Conservation (phyloP, 2,113 vertebrate genomes). For the Tyrannus savana region DNA sequence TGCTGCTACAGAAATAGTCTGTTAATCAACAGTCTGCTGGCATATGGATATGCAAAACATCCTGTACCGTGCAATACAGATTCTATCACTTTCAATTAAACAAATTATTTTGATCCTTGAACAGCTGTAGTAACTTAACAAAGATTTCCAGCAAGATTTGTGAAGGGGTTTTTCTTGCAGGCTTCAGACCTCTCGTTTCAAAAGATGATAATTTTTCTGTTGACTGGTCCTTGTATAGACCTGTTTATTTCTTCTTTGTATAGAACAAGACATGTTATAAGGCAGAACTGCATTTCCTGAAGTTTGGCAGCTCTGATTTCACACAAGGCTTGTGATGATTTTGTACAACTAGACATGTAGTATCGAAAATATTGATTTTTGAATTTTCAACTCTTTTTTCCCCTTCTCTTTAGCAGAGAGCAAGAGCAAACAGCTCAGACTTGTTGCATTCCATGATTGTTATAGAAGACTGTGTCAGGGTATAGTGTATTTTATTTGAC, state of each 20-base stretch:
- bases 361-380: not conserved
- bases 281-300: not conserved
- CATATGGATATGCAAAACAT: not conserved
- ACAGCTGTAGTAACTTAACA: not conserved
- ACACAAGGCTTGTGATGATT: not conserved
- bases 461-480: not conserved
- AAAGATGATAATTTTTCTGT: not conserved
- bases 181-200: not conserved
- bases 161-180: not conserved
- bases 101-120: not conserved
- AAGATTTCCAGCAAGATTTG: not conserved
- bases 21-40: not conserved
- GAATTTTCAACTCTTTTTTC: not conserved
- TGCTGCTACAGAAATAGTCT: not conserved
- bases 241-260: not conserved
- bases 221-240: not conserved
- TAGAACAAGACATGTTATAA: not conserved
- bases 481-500: not conserved
- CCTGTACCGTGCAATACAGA: not conserved
- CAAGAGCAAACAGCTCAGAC: not conserved
- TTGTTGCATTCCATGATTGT: not conserved
- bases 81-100: not conserved
- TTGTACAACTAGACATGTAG: not conserved
- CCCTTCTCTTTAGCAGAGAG: not conserved
- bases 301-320: not conserved